These are phyloP conservation scores for Prunella strophiata DNA, from an alignment of 2,797 vertebrate species.

Conservation along the genomic window DNA sequence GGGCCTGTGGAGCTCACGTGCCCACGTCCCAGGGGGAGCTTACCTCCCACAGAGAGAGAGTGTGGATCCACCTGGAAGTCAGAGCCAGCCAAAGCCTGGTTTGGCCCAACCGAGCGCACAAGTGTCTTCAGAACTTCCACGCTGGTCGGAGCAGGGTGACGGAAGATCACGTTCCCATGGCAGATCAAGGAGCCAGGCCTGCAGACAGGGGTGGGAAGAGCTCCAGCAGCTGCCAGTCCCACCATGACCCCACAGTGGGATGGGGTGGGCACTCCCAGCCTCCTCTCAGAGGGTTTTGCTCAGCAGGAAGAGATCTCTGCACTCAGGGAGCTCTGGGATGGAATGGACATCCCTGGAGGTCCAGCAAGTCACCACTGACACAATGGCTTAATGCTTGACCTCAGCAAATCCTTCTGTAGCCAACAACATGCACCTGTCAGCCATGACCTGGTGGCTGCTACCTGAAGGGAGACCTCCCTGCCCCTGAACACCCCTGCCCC, in stretches of 20 bases:
- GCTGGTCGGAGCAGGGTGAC: constrained; percentile 27
- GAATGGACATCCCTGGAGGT: not conserved
- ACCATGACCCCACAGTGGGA: rapidly evolving
- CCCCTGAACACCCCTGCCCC: not conserved
- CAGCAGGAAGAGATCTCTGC: not conserved
- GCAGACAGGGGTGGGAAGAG: not conserved
- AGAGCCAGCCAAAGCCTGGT: constrained; percentile 50
- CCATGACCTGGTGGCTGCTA: not conserved
- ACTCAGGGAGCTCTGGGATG: not conserved
- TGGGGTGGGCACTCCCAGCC: not conserved
- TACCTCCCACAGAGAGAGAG: constrained; percentile 46
- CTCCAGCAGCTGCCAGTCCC: not conserved
- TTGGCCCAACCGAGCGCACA: not conserved
- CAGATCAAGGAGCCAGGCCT: constrained; percentile 59
- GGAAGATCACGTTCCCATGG: constrained; percentile 37
- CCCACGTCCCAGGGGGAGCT: not conserved
- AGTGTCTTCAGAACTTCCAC: not conserved
- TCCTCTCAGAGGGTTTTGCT: not conserved
- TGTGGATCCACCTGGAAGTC: constrained; percentile 24
- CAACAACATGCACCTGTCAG: not conserved
- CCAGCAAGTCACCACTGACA: not conserved
- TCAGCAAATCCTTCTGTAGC: not conserved
- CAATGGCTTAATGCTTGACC: not conserved
- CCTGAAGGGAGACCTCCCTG: not conserved
- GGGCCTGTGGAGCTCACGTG: rapidly evolving